phyloP scores from a whole-genome alignment of 1,140 invertebrate species.

The Cardiocondyla obscurior region DNA sequence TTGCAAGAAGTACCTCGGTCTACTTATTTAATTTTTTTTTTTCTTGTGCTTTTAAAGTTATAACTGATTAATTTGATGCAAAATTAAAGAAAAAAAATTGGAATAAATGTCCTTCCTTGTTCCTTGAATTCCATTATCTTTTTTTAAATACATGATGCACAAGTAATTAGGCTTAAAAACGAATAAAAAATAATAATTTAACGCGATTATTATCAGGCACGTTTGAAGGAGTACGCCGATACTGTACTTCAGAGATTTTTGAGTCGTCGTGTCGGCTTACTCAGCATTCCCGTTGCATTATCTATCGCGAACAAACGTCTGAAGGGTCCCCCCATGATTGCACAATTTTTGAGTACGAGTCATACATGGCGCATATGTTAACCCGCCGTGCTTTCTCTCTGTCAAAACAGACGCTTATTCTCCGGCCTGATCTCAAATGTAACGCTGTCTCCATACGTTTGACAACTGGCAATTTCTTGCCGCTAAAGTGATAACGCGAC shows the following conservation, averaged over 20 bases:
- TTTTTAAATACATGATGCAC: not conserved
- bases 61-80: not conserved
- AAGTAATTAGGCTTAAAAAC: not conserved
- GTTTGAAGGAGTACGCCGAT: not conserved
- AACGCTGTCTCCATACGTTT: conserved; percentile 33
- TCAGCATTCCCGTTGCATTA: conserved; percentile 5
- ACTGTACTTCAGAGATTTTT: conserved; percentile 1
- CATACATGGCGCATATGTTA: conserved; percentile 5
- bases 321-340: conserved; percentile 16
- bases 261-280: conserved; percentile 28
- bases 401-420: conserved; percentile 19
- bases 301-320: conserved; percentile 31
- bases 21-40: not conserved
- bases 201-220: not conserved
- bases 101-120: no score
- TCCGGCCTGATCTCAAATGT: conserved; percentile 21
- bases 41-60: not conserved
- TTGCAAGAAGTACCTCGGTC: no score
- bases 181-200: not conserved
- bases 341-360: not conserved
- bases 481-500: not conserved
- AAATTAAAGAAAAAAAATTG: not conserved
- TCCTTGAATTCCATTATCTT: conserved; percentile 22
- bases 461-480: conserved; percentile 37
- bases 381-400: conserved; percentile 40